Conservation (phyloP, 2,797 vertebrate species). For the Chiroxiphia lanceolata region DNA sequence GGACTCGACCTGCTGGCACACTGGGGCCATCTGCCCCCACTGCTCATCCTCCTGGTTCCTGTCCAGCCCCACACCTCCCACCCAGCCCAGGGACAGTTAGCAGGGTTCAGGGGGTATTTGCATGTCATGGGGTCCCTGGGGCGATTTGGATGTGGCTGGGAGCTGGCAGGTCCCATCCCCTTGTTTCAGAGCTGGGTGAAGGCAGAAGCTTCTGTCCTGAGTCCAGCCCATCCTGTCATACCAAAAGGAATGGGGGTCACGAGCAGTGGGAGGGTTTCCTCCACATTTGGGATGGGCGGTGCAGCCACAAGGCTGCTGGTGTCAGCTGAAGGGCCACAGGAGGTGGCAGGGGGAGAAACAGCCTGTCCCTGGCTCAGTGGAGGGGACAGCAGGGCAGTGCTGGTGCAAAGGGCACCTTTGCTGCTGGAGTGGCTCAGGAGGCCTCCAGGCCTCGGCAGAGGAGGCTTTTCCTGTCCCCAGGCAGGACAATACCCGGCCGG, state of each 20-base stretch:
- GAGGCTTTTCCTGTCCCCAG: constrained; percentile 8
- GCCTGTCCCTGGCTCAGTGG: neutral
- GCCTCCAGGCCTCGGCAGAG: neutral
- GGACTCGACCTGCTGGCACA: neutral
- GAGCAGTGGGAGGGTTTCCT: neutral
- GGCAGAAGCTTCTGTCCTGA: neutral
- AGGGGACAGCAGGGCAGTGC: neutral
- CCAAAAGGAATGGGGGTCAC: fast-evolving
- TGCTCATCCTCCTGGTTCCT: neutral
- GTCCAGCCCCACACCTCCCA: neutral
- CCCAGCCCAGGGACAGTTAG: neutral
- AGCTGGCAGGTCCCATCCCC: neutral
- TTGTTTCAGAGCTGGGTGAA: neutral
- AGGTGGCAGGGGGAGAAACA: neutral
- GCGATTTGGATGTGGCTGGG: fast-evolving
- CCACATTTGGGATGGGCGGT: fast-evolving
- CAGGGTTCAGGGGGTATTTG: neutral
- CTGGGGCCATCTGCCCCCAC: fast-evolving
- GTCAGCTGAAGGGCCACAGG: fast-evolving
- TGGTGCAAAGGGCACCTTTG: neutral
- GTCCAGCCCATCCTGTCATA: neutral
- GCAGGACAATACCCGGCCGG: neutral
- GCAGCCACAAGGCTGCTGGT: neutral
- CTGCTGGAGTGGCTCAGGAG: neutral
- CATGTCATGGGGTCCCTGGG: neutral